Evolutionary conservation across 1,140 invertebrate species (phyloP).

Genomic region (Drosophila ogumai): DNA sequence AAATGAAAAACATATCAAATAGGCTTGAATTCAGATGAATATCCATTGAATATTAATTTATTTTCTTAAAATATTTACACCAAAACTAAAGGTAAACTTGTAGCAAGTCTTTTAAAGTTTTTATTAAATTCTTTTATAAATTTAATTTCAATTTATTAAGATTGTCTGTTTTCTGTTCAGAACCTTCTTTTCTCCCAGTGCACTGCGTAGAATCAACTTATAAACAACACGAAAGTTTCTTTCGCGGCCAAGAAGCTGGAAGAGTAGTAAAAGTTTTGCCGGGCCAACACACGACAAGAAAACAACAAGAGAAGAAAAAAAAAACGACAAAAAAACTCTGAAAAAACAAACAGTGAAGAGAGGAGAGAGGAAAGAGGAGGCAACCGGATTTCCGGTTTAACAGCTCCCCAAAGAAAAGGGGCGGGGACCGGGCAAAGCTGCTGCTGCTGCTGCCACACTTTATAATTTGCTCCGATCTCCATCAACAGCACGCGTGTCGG

Average conservation of each 20-base stretch:
- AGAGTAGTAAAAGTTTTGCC: slow-evolving; percentile 62
- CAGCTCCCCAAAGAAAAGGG: slow-evolving; percentile 45
- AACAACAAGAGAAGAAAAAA: slow-evolving; percentile 52
- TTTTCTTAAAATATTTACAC: no score
- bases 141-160: not conserved
- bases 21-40: no score
- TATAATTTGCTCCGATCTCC: slow-evolving; percentile 67
- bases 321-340: slow-evolving; percentile 18
- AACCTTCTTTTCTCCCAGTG: slow-evolving; percentile 1
- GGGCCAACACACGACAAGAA: slow-evolving; percentile 47
- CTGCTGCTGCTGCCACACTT: slow-evolving; percentile 60
- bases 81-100: not conserved
- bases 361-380: slow-evolving; percentile 21
- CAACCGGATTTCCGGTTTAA: slow-evolving; percentile 78
- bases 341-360: slow-evolving; percentile 30
- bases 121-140: not conserved
- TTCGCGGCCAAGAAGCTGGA: slow-evolving; percentile 29
- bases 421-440: slow-evolving; percentile 12
- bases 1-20: no score
- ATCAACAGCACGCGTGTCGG: slow-evolving; percentile 52
- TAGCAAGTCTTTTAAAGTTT: not conserved
- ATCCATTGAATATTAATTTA: not conserved
- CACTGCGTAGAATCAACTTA: slow-evolving; percentile 25
- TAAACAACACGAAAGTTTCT: slow-evolving; percentile 50
- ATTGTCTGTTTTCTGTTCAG: not conserved